Conservation (phyloP, 1,140 invertebrate species). For the Scaptomyza pallida region DNA sequence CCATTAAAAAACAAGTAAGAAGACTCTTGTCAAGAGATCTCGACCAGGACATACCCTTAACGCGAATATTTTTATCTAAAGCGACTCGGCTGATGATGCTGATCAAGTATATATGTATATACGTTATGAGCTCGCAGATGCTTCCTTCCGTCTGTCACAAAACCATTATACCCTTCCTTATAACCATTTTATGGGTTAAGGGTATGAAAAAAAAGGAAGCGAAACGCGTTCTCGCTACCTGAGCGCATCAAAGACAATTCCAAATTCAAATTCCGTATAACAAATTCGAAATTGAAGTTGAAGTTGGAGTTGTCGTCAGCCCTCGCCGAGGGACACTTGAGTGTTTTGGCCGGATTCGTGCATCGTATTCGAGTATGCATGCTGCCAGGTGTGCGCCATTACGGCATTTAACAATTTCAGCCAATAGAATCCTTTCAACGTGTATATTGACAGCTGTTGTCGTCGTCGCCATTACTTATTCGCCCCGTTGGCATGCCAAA, state of each 20-base stretch:
- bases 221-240: not conserved
- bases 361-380: not conserved
- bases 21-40: too few species aligned
- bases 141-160: too few species aligned
- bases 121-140: too few species aligned
- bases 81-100: too few species aligned
- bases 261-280: conserved; percentile 8
- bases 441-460: conserved; percentile 78
- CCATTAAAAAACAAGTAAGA: too few species aligned
- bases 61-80: too few species aligned
- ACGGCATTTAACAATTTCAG: conserved; percentile 39
- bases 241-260: conserved; percentile 35
- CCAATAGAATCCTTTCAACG: conserved; percentile 57
- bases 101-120: too few species aligned
- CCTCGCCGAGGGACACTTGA: conserved; percentile 29
- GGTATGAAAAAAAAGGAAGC: not conserved
- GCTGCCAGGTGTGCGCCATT: conserved; percentile 17
- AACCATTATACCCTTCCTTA: too few species aligned
- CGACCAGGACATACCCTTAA: too few species aligned
- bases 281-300: conserved; percentile 6
- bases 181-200: too few species aligned
- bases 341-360: conserved; percentile 7
- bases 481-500: conserved; percentile 36
- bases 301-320: conserved; percentile 28
- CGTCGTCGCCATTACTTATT: conserved; percentile 42